phyloP scores from a whole-genome alignment of 2,888 invertebrate species.

The Drosophila anomelani region DNA sequence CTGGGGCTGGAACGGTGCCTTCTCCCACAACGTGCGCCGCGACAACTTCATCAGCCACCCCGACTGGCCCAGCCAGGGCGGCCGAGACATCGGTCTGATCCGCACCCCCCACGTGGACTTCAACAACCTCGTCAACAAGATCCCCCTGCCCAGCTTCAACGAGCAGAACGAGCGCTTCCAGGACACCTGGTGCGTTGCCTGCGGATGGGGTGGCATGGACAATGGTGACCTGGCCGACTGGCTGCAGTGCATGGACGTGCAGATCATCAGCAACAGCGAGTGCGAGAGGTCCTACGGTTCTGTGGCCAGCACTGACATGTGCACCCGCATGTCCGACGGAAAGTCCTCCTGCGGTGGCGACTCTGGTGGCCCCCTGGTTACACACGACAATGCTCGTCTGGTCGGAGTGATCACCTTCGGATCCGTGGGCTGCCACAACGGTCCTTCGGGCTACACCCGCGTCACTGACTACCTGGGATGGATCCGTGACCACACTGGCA shows the following conservation, averaged over 20 bases:
- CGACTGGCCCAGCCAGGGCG: constrained; percentile 35
- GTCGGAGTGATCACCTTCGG: constrained; percentile 70
- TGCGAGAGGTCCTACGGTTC: constrained; percentile 10
- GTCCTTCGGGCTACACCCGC: constrained; percentile 67
- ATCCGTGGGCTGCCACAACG: constrained; percentile 41
- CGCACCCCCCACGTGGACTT: constrained; percentile 60
- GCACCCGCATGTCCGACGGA: constrained; percentile 49
- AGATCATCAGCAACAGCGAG: constrained; percentile 76
- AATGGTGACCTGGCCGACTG: constrained; percentile 62
- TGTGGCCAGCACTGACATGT: constrained; percentile 53
- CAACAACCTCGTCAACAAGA: constrained; percentile 43
- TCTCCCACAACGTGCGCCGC: constrained; percentile 52
- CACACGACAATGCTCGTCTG: constrained; percentile 48
- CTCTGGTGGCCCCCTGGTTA: constrained; percentile 79
- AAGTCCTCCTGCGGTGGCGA: constrained; percentile 68
- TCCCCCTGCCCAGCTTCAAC: constrained; percentile 55
- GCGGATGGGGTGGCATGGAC: constrained; percentile 84
- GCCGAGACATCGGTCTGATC: constrained; percentile 76
- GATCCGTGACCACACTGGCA: constrained; percentile 62
- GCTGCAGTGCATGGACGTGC: constrained; percentile 79
- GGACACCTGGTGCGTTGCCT: constrained; percentile 75
- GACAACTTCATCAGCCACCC: constrained; percentile 68
- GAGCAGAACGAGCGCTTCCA: constrained; percentile 65
- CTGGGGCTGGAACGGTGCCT: constrained; percentile 53
- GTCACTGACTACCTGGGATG: constrained; percentile 64